A percentile compares a stretch with the other conserved stretches of the same genome.
These are phyloP conservation scores for Ailurus styani DNA, from an alignment of 2,113 vertebrate genomes.

Conservation along the genomic window DNA sequence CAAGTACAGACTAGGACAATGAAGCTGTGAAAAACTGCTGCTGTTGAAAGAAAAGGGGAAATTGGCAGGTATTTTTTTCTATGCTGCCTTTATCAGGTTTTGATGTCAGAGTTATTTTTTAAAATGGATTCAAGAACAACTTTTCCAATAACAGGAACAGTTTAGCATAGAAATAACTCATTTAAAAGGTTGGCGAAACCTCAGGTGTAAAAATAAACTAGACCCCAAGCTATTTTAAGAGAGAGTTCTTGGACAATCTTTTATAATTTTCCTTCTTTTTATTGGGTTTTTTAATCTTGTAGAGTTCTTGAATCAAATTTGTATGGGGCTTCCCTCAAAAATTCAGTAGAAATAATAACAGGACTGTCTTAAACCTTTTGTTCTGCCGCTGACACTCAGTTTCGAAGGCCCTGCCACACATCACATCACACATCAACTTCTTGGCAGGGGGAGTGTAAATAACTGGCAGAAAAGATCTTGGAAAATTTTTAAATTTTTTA, in stretches of 20 bases:
- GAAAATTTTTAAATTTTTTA: not conserved
- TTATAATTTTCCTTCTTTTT: not conserved
- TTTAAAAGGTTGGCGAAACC: not conserved
- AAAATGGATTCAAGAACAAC: not conserved
- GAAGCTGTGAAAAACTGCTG: not conserved
- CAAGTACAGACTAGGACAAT: not conserved
- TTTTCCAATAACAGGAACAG: not conserved
- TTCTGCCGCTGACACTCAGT: not conserved
- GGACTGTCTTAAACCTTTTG: not conserved
- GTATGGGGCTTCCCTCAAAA: not conserved
- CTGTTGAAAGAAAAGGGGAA: not conserved
- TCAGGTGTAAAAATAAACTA: not conserved
- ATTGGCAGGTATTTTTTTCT: not conserved
- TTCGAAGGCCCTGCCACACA: not conserved
- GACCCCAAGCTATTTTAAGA: not conserved
- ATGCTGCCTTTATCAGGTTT: not conserved
- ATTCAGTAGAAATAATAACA: not conserved
- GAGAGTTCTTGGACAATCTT: not conserved
- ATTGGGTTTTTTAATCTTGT: not conserved
- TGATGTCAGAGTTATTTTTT: not conserved
- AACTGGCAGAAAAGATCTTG: not conserved
- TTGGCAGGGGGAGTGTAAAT: not conserved
- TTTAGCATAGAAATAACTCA: not conserved
- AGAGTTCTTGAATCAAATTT: slow-evolving; percentile 5
- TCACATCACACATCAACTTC: not conserved